A percentile compares a stretch with the other conserved stretches of the same genome.
Conservation (phyloP, 2,888 invertebrate species). For the Nomada lathburiana region DNA sequence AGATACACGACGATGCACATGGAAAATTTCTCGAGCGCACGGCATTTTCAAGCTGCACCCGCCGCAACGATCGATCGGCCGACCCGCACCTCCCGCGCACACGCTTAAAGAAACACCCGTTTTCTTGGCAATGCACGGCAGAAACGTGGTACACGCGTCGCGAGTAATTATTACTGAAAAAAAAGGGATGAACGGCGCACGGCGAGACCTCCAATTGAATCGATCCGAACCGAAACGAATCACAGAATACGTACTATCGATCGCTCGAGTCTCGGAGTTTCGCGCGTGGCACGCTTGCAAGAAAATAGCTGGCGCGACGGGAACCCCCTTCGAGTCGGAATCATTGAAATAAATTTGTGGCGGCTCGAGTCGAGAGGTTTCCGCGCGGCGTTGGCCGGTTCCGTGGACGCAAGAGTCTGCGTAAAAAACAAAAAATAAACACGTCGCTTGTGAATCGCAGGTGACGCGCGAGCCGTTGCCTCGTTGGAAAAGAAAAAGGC, state of each 20-base stretch:
- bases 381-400: not conserved
- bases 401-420: not conserved
- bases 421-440: slow-evolving; percentile 26
- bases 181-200: slow-evolving; percentile 1
- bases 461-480: too few species aligned
- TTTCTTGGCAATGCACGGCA: not conserved
- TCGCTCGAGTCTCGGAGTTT: not conserved
- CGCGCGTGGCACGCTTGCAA: not conserved
- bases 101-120: too few species aligned
- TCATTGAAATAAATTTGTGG: not conserved
- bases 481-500: not conserved
- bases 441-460: not conserved
- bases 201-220: not conserved
- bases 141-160: not conserved
- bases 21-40: too few species aligned
- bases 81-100: too few species aligned
- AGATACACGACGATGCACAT: too few species aligned
- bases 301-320: not conserved
- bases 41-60: too few species aligned
- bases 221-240: not conserved
- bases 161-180: slow-evolving; percentile 20
- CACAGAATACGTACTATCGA: not conserved
- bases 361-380: not conserved
- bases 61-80: too few species aligned
- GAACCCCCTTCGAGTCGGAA: not conserved